Evolutionary conservation across 2,797 vertebrate genomes (phyloP).

Genomic region (Alfaro cultratus): DNA sequence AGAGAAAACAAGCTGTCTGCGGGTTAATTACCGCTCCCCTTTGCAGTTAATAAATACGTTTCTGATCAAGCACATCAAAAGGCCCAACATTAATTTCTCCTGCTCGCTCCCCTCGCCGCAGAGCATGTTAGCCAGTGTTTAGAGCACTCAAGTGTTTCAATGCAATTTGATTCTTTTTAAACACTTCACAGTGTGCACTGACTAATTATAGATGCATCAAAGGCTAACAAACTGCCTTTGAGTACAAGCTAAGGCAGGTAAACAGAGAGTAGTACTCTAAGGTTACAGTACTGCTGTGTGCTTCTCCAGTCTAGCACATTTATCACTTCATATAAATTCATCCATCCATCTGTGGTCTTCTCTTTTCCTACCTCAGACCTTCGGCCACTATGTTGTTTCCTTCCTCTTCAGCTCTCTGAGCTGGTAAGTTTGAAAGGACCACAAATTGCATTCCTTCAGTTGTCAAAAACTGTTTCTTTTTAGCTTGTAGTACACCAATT

Average conservation of each 20-base stretch:
- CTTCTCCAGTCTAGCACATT: constrained; percentile 39
- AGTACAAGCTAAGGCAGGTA: constrained; percentile 65
- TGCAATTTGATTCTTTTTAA: constrained; percentile 84
- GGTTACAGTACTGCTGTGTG: constrained; percentile 38
- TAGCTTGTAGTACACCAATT: constrained; percentile 22
- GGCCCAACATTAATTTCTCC: constrained; percentile 78
- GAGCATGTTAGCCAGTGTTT: constrained; percentile 76
- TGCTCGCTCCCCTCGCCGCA: constrained; percentile 61
- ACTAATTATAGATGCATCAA: constrained; percentile 86
- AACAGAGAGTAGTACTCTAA: constrained; percentile 58
- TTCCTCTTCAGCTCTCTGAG: constrained; percentile 32
- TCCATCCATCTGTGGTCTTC: constrained; percentile 50
- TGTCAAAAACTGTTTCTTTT: constrained; percentile 17
- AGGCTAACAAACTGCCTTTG: constrained; percentile 81
- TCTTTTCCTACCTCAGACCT: constrained; percentile 30
- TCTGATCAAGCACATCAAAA: constrained; percentile 86
- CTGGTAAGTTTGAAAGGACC: constrained; percentile 45
- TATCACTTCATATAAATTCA: constrained; percentile 47
- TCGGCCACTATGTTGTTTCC: constrained; percentile 65
- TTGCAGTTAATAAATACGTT: constrained; percentile 86
- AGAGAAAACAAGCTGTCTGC: constrained; percentile 83
- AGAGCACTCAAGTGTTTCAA: constrained; percentile 77
- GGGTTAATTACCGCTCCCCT: constrained; percentile 85
- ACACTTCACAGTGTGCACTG: constrained; percentile 80
- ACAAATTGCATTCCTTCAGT: constrained; percentile 34